Base-by-base conservation (phyloP, 2,888 invertebrate species). In the Bombylius discolor region DNA sequence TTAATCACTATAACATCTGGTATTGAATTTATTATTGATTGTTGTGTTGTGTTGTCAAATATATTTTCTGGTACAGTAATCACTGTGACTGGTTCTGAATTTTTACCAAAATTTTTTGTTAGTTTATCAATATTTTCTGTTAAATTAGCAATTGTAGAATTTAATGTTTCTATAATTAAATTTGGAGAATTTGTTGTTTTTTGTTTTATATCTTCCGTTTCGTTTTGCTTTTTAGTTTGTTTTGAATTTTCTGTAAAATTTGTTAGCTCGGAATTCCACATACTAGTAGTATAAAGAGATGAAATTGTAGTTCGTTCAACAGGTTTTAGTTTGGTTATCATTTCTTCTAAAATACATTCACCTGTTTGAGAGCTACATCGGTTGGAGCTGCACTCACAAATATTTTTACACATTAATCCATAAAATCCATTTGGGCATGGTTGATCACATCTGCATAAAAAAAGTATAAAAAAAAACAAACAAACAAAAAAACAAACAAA, bases 1-100 rank as follows among this genome's bases (percentile, higher is more conserved):
- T 73, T 72, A 39, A 73, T 71, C 4, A 72, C 59, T 36, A 72
- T 72, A 8, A 73, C 67, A 51, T 71, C 73, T 1, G 70, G 71
- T 45, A 71, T 47, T 0, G 67, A 55, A 50, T 65, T 64, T 23
- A 23, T 23, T 23, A 23, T 23, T 2, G 64, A 5, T n/a, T 4
- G 11, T 42, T 13, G 56, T 9, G 70, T 66, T 4, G 66, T 66
- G 1, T 62, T 49, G n/a, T 64, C 66, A 14, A 61, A 50, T 9
- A 61, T 52, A 4, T 58, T 52, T 5, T 60, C 58, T 11, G 61
- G 62, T 39, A 61, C 44, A 52, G 39, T 36, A 23, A 63, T 47
- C 42, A 58, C 12, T 34, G 62, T 53, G 6, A 61, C 56, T 8
- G 60, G 45, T 51, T 61, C 57, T 39, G 56, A 36, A 47, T 60